Evolutionary conservation across 2,888 invertebrate species (phyloP).

Genomic region (Germaria angustata): DNA sequence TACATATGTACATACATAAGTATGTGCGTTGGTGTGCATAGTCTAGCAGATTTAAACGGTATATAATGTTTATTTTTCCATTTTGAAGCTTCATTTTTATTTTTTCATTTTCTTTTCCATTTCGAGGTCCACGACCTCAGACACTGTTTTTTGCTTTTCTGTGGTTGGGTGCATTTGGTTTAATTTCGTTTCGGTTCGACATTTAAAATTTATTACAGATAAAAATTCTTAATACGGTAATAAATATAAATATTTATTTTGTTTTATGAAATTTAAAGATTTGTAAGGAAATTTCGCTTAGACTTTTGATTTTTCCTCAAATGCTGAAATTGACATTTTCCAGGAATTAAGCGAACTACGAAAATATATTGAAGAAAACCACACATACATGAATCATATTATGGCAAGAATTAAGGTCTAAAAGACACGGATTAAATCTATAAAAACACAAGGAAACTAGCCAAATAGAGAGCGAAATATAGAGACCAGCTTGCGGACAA

Average conservation of each 20-base stretch:
- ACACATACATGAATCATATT: background rate
- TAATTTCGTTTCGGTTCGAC: background rate
- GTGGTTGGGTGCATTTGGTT: background rate
- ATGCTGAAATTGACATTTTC: background rate
- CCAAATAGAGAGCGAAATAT: background rate
- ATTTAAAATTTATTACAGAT: too few relatives aligned
- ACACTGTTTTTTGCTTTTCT: slow-evolving; percentile 61
- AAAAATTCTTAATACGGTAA: too few relatives aligned
- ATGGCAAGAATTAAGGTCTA: slow-evolving; percentile 6
- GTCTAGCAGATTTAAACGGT: slow-evolving; percentile 30
- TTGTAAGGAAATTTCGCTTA: background rate
- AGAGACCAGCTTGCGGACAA: background rate
- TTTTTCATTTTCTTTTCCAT: slow-evolving; percentile 2
- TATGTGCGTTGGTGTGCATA: background rate
- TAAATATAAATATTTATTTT: too few relatives aligned
- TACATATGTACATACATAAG: background rate
- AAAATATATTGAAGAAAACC: background rate
- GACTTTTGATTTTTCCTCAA: background rate
- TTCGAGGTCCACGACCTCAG: slow-evolving; percentile 73
- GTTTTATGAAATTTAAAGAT: too few relatives aligned
- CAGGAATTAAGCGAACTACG: slow-evolving; percentile 5
- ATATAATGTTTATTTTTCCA: background rate
- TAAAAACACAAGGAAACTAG: background rate
- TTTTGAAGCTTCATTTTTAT: background rate
- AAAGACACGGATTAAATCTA: background rate